Evolutionary conservation across 1,140 invertebrate genomes (phyloP), one percentile per base, ranked within the genome.

Genomic region (Lineus longissimus): DNA sequence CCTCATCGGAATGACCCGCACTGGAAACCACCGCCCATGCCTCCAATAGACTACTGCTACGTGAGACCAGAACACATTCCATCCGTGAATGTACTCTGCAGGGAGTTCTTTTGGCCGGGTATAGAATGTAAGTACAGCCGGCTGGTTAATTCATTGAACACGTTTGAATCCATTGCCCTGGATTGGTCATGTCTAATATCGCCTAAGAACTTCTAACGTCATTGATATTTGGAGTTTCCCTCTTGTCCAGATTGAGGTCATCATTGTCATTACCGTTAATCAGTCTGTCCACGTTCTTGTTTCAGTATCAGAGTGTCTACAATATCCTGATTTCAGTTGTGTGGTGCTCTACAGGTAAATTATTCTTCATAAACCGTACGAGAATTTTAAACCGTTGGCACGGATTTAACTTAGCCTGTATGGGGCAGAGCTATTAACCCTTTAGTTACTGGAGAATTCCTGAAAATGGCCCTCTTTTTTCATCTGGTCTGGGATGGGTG

Each of bases 271-370:
- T 55, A 25, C 15, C 11, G 11, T 55, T 11, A 17, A 11, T 17
- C 23, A 17, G 11, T 13, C 23, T 55, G 22, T 61, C 1, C 19
- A 0, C 31, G 6, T 63, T 15, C 47, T 40, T 62, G 11, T n/a
- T 85, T 58, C 79, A 94, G 91, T 95, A 68, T 90, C 91, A 0
- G 93, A 95, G 74, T 88, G 90, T 69, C 82, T 95, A 13, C 89
- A 92, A 73, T 95, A 95, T 82, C 93, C 94, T 1, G 93, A 96
- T 74, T 94, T 92, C 76, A 94, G 89, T 71, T 93, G 92, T 75
- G 91, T 96, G 19, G 92, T 89, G 15, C 73, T 92, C 0, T 95
- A 94, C 76, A 88, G 88, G 79, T 81, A 70, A 69, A 51, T 63
- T 36, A 27, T 19, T 2, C 19, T 11, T 23, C 29, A n/a, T n/a